Evolutionary conservation across 2,113 vertebrate species (phyloP).

Genomic region (Clupea harengus): DNA sequence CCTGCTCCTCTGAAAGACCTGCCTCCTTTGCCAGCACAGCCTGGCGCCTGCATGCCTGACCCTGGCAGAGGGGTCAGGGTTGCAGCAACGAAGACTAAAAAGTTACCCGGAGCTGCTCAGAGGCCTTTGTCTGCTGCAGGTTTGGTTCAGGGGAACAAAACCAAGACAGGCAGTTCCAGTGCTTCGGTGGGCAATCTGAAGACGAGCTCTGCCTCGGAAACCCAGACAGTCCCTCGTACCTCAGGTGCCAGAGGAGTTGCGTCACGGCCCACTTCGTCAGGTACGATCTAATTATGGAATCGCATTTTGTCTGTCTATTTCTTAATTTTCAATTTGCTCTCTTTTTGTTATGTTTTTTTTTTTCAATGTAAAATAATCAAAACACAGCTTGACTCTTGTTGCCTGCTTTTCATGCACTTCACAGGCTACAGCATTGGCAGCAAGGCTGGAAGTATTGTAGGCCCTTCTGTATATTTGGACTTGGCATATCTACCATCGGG

Average conservation of each 20-base stretch:
- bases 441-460: constrained; percentile 51
- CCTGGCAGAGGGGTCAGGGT: constrained; percentile 54
- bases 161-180: constrained; percentile 48
- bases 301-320: neutral
- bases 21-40: constrained; percentile 68
- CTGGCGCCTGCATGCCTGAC: constrained; percentile 80
- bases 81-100: constrained; percentile 55
- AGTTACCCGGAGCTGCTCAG: constrained; percentile 46
- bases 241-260: constrained; percentile 46
- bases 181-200: constrained; percentile 44
- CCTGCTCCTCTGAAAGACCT: constrained; percentile 71
- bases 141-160: constrained; percentile 50
- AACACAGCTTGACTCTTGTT: constrained; percentile 32
- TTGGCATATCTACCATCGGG: constrained; percentile 88
- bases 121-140: constrained; percentile 40
- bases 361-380: constrained; percentile 30
- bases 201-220: constrained; percentile 44
- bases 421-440: constrained; percentile 42
- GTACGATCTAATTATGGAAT: constrained; percentile 25
- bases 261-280: constrained; percentile 29
- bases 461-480: constrained; percentile 79
- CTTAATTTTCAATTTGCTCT: too few relatives aligned
- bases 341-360: neutral
- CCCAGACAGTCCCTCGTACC: constrained; percentile 44
- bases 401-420: neutral